A percentile compares a stretch with the other conserved stretches of the same genome.
phyloP scores from a whole-genome alignment of 2,797 vertebrate species.

The Cichlasoma orientale region DNA sequence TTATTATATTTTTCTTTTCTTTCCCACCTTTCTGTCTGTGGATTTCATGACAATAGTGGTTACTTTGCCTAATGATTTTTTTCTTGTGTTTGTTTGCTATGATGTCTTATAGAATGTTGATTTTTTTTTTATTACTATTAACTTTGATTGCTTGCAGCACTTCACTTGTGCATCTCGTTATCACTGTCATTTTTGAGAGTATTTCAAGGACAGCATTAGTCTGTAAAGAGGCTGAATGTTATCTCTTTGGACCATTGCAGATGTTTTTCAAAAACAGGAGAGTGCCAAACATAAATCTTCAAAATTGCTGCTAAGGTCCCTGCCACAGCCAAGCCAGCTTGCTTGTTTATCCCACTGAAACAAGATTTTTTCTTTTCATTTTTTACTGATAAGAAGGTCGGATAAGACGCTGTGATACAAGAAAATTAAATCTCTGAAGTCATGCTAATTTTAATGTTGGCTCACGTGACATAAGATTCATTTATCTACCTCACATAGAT shows the following conservation, averaged over 20 bases:
- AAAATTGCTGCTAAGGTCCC: slow-evolving; percentile 1
- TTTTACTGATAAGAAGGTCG: slow-evolving; percentile 13
- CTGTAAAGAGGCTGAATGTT: slow-evolving; percentile 5
- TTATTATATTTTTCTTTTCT: neutral
- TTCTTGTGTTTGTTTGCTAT: neutral
- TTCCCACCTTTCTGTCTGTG: neutral
- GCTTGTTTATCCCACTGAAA: slow-evolving; percentile 32
- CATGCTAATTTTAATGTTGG: slow-evolving; percentile 34
- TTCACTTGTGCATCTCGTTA: neutral
- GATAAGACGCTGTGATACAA: slow-evolving; percentile 13
- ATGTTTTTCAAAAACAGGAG: slow-evolving; percentile 15
- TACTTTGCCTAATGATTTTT: neutral
- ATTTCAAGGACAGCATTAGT: slow-evolving; percentile 9
- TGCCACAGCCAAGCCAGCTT: slow-evolving; percentile 1
- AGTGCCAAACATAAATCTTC: slow-evolving; percentile 20
- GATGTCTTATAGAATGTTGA: neutral
- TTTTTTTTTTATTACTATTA: neutral
- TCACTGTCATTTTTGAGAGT: slow-evolving; percentile 8
- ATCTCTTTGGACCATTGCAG: slow-evolving; percentile 15
- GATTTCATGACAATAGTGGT: neutral
- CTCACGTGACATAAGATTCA: slow-evolving; percentile 22
- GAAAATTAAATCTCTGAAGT: slow-evolving; percentile 39
- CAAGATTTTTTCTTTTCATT: neutral
- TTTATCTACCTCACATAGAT: slow-evolving; percentile 45
- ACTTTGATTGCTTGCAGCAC: slow-evolving; percentile 23